phyloP scores from a whole-genome alignment of 2,113 vertebrate species.

The Zootoca vivipara region DNA sequence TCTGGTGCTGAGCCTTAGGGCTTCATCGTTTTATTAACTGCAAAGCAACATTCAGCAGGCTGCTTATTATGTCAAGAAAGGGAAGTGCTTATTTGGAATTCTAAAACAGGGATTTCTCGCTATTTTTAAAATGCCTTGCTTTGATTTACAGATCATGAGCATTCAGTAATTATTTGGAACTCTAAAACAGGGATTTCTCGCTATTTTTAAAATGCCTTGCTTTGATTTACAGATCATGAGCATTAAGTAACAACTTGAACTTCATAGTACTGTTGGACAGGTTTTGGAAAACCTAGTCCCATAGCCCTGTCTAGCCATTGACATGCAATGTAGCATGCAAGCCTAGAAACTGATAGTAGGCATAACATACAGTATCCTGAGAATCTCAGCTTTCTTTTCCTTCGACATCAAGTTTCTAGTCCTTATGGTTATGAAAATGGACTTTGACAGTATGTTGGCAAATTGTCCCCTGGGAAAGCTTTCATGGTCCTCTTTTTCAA shows the following conservation, averaged over 20 bases:
- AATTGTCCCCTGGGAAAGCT: not conserved
- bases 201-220: not conserved
- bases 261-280: not conserved
- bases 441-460: not conserved
- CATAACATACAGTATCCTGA: not conserved
- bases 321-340: not conserved
- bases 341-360: not conserved
- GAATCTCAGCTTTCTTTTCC: not conserved
- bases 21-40: not conserved
- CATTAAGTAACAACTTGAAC: not conserved
- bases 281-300: too few relatives aligned
- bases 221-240: not conserved
- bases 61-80: not conserved
- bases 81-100: too few relatives aligned
- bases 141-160: not conserved
- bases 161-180: too few relatives aligned
- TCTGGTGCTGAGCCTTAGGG: not conserved
- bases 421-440: not conserved
- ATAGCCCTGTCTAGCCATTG: too few relatives aligned
- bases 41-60: not conserved
- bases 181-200: too few relatives aligned
- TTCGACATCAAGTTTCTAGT: not conserved
- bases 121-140: not conserved
- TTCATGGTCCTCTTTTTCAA: not conserved
- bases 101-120: too few relatives aligned